A percentile compares a stretch with the other conserved stretches of the same genome.
These are phyloP conservation scores for Drosophila setosimentum DNA, from an alignment of 2,888 invertebrate species.

Conservation along the genomic window DNA sequence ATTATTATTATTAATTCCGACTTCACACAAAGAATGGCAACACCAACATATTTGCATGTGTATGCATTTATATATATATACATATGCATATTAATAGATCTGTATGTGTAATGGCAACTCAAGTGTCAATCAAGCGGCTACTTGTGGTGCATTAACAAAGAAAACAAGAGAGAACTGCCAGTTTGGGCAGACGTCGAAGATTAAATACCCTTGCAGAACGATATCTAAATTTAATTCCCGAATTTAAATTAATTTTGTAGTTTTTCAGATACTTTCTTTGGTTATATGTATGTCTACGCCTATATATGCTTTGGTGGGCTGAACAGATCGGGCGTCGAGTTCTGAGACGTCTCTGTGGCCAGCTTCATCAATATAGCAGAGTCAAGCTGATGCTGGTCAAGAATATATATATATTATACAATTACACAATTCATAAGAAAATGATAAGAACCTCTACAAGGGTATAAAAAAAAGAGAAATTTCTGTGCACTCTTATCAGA, in stretches of 20 bases:
- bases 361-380: too few relatives aligned
- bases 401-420: neutral
- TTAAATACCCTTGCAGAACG: neutral
- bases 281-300: too few relatives aligned
- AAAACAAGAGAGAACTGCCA: slow-evolving; percentile 21
- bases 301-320: neutral
- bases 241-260: too few relatives aligned
- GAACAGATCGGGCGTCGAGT: neutral
- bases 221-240: neutral
- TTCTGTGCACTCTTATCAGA: slow-evolving; percentile 54
- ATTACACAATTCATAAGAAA: neutral
- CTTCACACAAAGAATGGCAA: slow-evolving; percentile 5
- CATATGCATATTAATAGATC: slow-evolving; percentile 2
- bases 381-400: neutral
- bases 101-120: slow-evolving; percentile 49
- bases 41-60: neutral
- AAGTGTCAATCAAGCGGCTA: slow-evolving; percentile 71
- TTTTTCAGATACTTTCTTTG: too few relatives aligned
- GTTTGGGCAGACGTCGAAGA: neutral
- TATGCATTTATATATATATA: neutral
- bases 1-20: slow-evolving; percentile 3
- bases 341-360: too few relatives aligned
- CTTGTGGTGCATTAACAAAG: slow-evolving; percentile 64
- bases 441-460: neutral
- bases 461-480: slow-evolving; percentile 45